Evolutionary conservation across 2,113 vertebrate genomes (phyloP).

Genomic region (Solea senegalensis): DNA sequence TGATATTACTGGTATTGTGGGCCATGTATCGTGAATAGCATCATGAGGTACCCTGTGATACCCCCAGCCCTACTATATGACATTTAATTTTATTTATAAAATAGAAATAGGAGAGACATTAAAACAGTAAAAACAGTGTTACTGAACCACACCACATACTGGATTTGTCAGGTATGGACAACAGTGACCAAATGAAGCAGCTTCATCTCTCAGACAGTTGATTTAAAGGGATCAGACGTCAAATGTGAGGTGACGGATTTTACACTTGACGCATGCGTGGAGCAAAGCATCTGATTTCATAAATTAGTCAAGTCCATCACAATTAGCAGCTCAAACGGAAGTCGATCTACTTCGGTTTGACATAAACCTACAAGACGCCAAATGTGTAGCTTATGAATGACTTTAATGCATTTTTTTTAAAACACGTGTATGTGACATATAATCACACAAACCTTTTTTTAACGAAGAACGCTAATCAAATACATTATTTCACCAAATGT

Average conservation of each 20-base stretch:
- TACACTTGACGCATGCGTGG: conserved; percentile 55
- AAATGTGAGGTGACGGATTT: conserved; percentile 5
- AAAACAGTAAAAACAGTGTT: not conserved
- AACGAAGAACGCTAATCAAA: no score
- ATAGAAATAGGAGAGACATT: no score
- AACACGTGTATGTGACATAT: no score
- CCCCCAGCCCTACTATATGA: no score
- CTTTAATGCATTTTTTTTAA: no score
- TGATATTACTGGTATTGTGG: no score
- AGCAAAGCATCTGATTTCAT: not conserved
- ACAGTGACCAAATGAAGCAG: not conserved
- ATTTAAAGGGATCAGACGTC: not conserved
- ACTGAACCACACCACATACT: not conserved
- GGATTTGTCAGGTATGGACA: not conserved
- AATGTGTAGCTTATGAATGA: accelerated
- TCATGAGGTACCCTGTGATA: no score
- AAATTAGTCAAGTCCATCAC: conserved; percentile 10
- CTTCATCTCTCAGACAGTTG: not conserved
- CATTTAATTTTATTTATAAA: no score
- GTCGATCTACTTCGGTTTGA: accelerated
- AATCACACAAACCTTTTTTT: no score
- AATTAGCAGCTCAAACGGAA: conserved; percentile 29
- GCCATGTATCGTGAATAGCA: no score
- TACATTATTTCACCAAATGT: accelerated
- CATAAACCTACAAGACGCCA: accelerated